Evolutionary conservation across 2,888 invertebrate genomes (phyloP), one percentile per base, ranked within the genome.

Genomic region (Octodonta nipae): DNA sequence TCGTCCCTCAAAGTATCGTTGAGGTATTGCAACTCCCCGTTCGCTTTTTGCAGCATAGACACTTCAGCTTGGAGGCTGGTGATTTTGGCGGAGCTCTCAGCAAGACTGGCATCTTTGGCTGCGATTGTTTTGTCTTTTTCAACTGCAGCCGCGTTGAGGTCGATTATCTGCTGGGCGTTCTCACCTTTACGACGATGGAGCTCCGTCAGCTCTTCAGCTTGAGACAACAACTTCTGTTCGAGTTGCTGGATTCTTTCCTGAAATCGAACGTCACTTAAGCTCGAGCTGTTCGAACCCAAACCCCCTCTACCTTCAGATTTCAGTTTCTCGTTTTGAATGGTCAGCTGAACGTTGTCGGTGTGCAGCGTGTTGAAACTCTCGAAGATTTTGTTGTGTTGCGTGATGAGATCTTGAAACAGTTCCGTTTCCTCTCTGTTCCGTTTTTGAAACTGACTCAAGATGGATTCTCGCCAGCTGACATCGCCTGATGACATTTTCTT

Each of bases 121-220:
- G 72, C 68, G 36, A 89, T 58, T 41, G 76, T 69, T 54, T 82
- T 84, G 46, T 85, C 85, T 51, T 83, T 78, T 44, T 89, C 87
- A 58, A 88, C 86, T 25, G 91, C 67, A 61, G 74, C 75, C 42
- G 77, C 72, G 64, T 86, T 91, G 20, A 93, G 67, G 60, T 86
- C 89, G 39, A 93, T 85, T 42, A 93, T 84, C 65, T 88, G 81
- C 58, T 93, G 92, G 2, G 91, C 73, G 65, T 89, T 88, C 67
- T 93, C 92, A 26, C 92, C 88, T 59, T 86, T 78, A 34, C 86
- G 72, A 47, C 84, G 71, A 54, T 91, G 92, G 34, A 93, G 61
- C 34, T 85, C 87, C 0, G 92, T 89, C 17, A 95, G 64, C 58
- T 95, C 93, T 63, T 93, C 93, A 56, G 93, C 91, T 53, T 91